These are phyloP conservation scores for Motacilla alba DNA, from an alignment of 2,113 vertebrate species.

Conservation along the genomic window DNA sequence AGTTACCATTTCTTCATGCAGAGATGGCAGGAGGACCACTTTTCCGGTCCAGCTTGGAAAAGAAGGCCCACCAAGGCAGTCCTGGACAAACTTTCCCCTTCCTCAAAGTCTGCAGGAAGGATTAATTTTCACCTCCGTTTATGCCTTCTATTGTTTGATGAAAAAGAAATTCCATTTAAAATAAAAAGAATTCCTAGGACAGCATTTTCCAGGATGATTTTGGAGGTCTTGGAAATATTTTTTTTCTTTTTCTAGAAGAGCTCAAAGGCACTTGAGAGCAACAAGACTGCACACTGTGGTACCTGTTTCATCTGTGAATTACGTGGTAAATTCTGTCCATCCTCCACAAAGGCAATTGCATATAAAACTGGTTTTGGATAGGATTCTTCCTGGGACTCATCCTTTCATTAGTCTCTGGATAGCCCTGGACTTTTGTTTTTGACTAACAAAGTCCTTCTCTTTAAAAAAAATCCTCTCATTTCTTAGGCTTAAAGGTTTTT, in stretches of 20 bases:
- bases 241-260: background rate
- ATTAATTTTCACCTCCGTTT: background rate
- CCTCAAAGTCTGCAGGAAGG: background rate
- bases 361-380: background rate
- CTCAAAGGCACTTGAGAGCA: background rate
- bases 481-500: background rate
- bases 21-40: background rate
- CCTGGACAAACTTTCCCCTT: background rate
- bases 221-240: background rate
- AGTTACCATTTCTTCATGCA: background rate
- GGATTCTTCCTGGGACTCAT: background rate
- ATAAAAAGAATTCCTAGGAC: background rate
- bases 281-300: rapidly evolving
- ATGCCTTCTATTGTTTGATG: background rate
- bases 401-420: too few relatives aligned
- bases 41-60: background rate
- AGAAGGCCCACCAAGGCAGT: background rate
- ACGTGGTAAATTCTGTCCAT: background rate
- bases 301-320: rapidly evolving
- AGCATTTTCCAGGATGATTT: background rate
- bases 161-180: background rate
- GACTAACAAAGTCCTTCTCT: background rate
- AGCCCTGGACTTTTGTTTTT: background rate
- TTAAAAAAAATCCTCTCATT: background rate
- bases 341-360: background rate